Conservation (phyloP, 2,888 invertebrate species). For the Acanthococcus lagerstroemiae region DNA sequence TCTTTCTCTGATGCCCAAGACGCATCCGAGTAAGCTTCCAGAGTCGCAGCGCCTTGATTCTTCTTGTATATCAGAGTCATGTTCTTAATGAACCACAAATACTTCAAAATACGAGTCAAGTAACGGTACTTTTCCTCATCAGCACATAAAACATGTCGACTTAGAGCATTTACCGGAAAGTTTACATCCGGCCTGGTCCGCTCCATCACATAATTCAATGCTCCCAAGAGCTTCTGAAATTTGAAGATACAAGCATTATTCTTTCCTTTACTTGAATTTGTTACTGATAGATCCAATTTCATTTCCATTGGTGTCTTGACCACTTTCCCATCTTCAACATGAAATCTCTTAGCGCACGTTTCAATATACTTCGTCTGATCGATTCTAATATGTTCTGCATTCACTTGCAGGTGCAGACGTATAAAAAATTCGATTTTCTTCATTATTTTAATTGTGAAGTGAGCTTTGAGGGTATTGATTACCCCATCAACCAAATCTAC, state of each 20-base stretch:
- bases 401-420: neutral
- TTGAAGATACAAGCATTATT: no score
- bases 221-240: neutral
- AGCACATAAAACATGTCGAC: neutral
- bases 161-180: neutral
- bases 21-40: constrained; percentile 6
- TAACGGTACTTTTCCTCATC: neutral
- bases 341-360: neutral
- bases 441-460: neutral
- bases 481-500: neutral
- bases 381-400: neutral
- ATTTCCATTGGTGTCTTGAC: constrained; percentile 1
- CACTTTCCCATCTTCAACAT: neutral
- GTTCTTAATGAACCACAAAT: neutral
- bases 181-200: neutral
- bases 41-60: neutral
- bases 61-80: neutral
- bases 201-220: neutral
- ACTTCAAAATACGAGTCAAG: neutral
- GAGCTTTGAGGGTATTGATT: neutral
- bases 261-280: no score
- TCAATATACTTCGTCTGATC: neutral
- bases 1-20: constrained; percentile 1
- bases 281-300: neutral
- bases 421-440: neutral